A percentile compares a stretch with the other conserved stretches of the same genome.
Evolutionary conservation across 2,797 vertebrate species (phyloP).

Genomic region (Steatocranus sp.): DNA sequence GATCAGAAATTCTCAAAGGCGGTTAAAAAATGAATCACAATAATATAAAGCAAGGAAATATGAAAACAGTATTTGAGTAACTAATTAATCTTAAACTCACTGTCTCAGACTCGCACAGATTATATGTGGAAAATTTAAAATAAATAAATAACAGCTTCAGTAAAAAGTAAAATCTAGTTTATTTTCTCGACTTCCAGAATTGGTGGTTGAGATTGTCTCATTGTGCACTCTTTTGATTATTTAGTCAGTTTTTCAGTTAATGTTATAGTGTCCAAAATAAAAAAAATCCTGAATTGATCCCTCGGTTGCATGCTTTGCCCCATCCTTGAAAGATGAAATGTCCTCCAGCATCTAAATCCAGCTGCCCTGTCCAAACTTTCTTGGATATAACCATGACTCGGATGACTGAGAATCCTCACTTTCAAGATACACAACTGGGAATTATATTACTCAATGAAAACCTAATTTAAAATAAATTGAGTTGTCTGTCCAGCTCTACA

Average conservation of each 20-base stretch:
- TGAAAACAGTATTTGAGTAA: background rate
- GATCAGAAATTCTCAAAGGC: background rate
- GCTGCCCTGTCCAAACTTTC: background rate
- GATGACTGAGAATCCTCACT: background rate
- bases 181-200: background rate
- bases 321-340: background rate
- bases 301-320: background rate
- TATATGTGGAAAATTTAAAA: background rate
- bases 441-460: background rate
- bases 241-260: background rate
- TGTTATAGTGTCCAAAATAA: fast-evolving
- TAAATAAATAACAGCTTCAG: fast-evolving
- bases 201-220: background rate
- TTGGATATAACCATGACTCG: background rate
- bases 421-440: background rate
- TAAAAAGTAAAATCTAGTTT: background rate
- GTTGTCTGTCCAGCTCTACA: background rate
- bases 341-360: background rate
- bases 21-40: background rate
- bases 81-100: background rate
- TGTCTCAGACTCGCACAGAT: background rate
- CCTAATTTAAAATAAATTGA: background rate
- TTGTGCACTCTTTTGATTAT: background rate
- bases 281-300: background rate
- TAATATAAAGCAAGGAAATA: background rate